Base-by-base conservation (phyloP, 2,888 invertebrate genomes). In the Sacculina carcini region DNA sequence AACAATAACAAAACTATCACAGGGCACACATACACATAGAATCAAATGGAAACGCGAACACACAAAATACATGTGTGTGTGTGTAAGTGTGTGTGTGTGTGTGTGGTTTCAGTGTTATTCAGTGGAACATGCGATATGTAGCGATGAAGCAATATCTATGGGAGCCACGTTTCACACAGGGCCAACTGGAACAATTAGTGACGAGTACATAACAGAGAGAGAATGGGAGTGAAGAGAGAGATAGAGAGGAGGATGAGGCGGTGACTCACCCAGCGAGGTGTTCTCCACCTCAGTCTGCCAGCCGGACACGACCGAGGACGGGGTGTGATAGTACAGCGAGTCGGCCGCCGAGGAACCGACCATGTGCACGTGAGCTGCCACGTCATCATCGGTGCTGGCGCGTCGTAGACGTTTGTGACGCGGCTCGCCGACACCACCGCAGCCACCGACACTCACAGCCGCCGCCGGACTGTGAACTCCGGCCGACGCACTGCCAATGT, bases 271-370 rank as follows among this genome's bases (percentile, higher is more conserved):
- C 56, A 53, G 56, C 62, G 59, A 60, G 65, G 66, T 67, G 59
- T 69, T 69, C 58, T 69, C 69, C 54, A 69, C 67, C 57, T 71
- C 71, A 52, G 68, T 64, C 55, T 68, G 71, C 68, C 72, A 72
- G 61, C 68, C 66, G 54, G 64, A 67, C 55, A 67, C 66, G 53
- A 69, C 60, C 39, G 67, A 66, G 57, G 68, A 64, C 53, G 71
- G 68, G 58, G 70, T 69, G 59, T 71, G 71, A 59, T 71, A 72
- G 61, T 71, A 72, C 40, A 63, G 62, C 51, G 65, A 64, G 54
- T 67, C 67, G 26, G 64, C 64, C 26, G 58, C 59, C n/a, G n/a
- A n/a, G n/a, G n/a, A n/a, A n/a, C n/a, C n/a, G n/a, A n/a, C n/a
- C n/a, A n/a, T n/a, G n/a, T n/a, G n/a, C n/a, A n/a, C n/a, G 28